Conservation (phyloP, 2,797 vertebrate species). For the Anguilla pacifica region DNA sequence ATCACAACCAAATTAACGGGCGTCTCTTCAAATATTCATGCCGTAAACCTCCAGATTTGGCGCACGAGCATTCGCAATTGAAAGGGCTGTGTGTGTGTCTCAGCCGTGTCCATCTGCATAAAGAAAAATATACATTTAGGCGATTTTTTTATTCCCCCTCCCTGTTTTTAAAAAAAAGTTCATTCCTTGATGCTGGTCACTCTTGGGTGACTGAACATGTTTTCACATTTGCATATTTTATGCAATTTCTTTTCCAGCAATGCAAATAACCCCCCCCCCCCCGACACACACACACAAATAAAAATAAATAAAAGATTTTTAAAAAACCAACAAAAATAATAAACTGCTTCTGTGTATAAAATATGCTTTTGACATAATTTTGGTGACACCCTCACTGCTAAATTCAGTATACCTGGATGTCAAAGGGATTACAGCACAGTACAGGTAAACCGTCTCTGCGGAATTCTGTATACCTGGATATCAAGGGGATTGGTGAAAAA, state of each 20-base stretch:
- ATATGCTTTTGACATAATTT: too few relatives aligned
- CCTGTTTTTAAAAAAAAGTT: neutral
- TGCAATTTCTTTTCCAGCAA: neutral
- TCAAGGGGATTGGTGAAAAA: neutral
- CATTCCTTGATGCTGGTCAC: neutral
- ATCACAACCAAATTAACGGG: constrained; percentile 76
- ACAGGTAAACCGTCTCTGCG: neutral
- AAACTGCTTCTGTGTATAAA: too few relatives aligned
- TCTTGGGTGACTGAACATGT: neutral
- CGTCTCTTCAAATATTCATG: constrained; percentile 69
- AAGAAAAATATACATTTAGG: constrained; percentile 1
- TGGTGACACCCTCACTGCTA: too few relatives aligned
- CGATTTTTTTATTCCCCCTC: neutral
- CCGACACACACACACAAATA: too few relatives aligned
- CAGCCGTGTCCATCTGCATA: neutral
- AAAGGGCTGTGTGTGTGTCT: neutral
- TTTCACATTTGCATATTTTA: neutral
- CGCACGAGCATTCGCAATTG: neutral
- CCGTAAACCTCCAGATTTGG: constrained; percentile 19
- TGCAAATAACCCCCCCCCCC: neutral
- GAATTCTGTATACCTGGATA: neutral
- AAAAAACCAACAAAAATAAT: too few relatives aligned
- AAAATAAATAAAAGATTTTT: too few relatives aligned
- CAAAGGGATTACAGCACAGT: neutral
- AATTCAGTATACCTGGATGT: neutral